phyloP scores from a whole-genome alignment of 2,113 vertebrate genomes.

The Trochalopteron elliotii region DNA sequence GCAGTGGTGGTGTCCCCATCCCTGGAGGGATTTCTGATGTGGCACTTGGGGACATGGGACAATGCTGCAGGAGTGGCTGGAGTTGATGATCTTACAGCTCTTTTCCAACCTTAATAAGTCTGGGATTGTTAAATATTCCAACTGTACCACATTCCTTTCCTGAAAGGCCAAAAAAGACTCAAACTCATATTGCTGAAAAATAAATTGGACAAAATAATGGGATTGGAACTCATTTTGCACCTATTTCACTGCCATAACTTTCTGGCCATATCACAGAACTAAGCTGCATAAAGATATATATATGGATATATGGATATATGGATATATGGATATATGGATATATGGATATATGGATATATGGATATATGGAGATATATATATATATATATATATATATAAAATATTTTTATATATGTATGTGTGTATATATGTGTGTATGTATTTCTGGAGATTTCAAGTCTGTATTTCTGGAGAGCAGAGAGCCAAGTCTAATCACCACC shows the following conservation, averaged over 20 bases:
- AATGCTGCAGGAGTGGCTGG: background rate
- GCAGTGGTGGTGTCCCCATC: background rate
- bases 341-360: no score
- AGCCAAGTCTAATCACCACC: background rate
- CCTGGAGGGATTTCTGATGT: background rate
- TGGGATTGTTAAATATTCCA: background rate
- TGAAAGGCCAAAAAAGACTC: background rate
- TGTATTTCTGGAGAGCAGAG: background rate
- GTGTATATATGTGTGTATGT: no score
- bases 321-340: no score
- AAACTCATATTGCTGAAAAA: background rate
- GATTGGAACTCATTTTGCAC: background rate
- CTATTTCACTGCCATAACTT: background rate
- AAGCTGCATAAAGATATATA: background rate
- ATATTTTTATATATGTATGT: background rate
- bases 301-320: no score
- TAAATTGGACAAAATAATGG: background rate
- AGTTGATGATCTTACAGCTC: background rate
- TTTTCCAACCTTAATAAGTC: background rate
- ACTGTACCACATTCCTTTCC: fast-evolving
- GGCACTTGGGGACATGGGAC: background rate
- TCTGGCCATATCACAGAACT: background rate
- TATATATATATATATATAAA: no score
- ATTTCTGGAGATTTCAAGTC: background rate
- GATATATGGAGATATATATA: no score